phyloP scores from a whole-genome alignment of 2,888 invertebrate species.

The Dusona sp. region DNA sequence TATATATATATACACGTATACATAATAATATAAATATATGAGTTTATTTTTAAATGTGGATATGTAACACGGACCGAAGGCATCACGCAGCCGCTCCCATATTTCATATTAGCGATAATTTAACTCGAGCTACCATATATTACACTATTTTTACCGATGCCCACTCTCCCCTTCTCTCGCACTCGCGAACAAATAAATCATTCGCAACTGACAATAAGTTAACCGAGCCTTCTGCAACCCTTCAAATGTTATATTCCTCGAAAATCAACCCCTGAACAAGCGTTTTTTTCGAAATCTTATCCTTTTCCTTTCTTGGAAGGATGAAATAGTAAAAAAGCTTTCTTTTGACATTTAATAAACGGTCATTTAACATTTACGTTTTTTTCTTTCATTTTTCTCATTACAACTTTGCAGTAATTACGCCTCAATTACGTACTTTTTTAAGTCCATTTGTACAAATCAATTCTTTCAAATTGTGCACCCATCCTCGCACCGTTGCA shows the following conservation, averaged over 20 bases:
- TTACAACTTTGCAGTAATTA: no score
- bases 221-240: neutral
- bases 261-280: no score
- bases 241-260: no score
- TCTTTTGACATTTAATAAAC: neutral
- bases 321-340: neutral
- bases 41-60: neutral
- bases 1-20: neutral
- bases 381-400: no score
- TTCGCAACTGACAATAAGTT: neutral
- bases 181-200: neutral
- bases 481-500: neutral
- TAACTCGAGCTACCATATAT: conserved; percentile 65
- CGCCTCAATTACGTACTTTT: neutral
- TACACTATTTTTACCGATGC: conserved; percentile 46
- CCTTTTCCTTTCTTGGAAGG: neutral
- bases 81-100: conserved; percentile 78
- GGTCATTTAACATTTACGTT: neutral
- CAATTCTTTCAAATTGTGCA: neutral
- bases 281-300: no score
- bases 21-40: conserved; percentile 19
- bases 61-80: conserved; percentile 37
- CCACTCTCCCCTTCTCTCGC: conserved; percentile 13
- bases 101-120: conserved; percentile 82
- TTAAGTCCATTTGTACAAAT: neutral